Conservation (phyloP, 2,797 vertebrate genomes). For the Cygnus olor region DNA sequence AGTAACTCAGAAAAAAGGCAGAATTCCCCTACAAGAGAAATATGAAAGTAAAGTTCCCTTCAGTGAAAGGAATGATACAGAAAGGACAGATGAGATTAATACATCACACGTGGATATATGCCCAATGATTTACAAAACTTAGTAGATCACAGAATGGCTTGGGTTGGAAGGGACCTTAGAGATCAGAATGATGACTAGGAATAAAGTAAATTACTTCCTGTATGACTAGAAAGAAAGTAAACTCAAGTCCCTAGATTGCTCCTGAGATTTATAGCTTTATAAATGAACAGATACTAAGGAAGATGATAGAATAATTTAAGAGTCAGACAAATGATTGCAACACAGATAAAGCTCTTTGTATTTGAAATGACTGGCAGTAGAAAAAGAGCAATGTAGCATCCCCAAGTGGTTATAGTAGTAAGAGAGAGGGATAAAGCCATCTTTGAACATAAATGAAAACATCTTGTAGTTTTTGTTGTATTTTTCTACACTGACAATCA, state of each 20-base stretch:
- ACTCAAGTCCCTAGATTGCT: background rate
- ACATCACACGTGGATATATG: background rate
- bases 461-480: background rate
- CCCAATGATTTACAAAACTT: background rate
- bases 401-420: background rate
- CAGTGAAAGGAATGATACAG: background rate
- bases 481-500: background rate
- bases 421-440: background rate
- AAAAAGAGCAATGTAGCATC: background rate
- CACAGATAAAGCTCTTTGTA: background rate
- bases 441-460: background rate
- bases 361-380: background rate
- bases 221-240: constrained; percentile 26
- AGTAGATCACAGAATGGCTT: no score
- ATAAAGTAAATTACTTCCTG: background rate
- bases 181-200: no score
- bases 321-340: background rate
- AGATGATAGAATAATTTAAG: background rate
- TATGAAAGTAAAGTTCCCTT: background rate
- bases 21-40: background rate
- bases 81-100: background rate
- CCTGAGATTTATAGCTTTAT: constrained; percentile 19
- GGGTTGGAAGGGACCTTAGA: no score
- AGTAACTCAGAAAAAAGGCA: background rate
- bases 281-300: constrained; percentile 3